phyloP scores from a whole-genome alignment of 2,113 vertebrate genomes.

The Eulacestoma nigropectus region DNA sequence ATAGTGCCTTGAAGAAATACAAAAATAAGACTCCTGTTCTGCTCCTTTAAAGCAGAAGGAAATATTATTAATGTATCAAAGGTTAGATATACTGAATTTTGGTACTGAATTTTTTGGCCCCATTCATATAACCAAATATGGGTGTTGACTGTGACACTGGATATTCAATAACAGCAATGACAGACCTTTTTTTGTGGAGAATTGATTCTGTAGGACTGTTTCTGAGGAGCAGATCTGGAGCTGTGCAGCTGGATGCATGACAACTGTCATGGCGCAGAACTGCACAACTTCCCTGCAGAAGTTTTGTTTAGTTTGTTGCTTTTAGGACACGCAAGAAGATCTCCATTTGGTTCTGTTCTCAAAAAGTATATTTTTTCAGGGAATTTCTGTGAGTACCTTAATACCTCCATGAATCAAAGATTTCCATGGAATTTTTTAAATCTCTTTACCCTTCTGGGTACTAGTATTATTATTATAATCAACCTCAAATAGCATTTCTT shows the following conservation, averaged over 20 bases:
- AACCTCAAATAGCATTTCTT: neutral
- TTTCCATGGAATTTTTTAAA: neutral
- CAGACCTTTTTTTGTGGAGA: neutral
- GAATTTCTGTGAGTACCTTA: neutral
- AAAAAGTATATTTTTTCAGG: neutral
- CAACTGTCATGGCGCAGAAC: neutral
- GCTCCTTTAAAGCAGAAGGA: neutral
- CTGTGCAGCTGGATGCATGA: neutral
- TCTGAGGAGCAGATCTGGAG: neutral
- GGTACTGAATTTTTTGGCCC: neutral
- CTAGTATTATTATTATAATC: neutral
- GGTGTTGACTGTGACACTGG: neutral
- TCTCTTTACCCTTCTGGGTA: neutral
- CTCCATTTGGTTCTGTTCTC: neutral
- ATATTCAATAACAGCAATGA: neutral
- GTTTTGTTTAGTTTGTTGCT: neutral
- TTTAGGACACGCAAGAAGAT: neutral
- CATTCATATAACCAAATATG: fast-evolving
- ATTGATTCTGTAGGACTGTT: neutral
- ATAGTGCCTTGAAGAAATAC: neutral
- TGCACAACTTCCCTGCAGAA: neutral
- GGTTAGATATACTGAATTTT: too few relatives aligned
- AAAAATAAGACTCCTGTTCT: neutral
- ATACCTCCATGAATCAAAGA: neutral
- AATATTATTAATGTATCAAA: neutral